phyloP scores from a whole-genome alignment of 2,113 vertebrate genomes.

The Cyprinus carpio region DNA sequence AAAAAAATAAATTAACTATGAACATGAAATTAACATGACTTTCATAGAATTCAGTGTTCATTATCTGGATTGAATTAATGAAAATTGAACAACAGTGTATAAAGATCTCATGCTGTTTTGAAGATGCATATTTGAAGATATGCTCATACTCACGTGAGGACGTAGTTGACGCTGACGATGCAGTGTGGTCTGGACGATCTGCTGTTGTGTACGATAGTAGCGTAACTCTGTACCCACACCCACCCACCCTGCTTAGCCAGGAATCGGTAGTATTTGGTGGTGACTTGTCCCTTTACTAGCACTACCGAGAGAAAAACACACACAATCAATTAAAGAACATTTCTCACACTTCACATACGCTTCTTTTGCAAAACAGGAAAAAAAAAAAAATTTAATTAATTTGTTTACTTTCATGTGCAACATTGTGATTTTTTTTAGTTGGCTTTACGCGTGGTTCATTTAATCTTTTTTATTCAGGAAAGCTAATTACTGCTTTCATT shows the following conservation, averaged over 20 bases:
- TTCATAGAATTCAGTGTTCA: no score
- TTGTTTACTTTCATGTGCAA: not conserved
- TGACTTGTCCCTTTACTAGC: slow-evolving; percentile 97
- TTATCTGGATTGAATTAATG: no score
- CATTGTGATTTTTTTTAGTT: not conserved
- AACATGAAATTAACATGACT: not conserved
- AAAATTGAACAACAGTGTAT: no score
- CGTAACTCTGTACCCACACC: slow-evolving; percentile 98
- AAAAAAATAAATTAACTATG: not conserved
- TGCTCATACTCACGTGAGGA: slow-evolving; percentile 91
- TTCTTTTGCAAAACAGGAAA: not conserved
- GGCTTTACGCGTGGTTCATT: not conserved
- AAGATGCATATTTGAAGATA: not conserved
- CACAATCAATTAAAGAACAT: slow-evolving; percentile 14
- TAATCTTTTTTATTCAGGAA: not conserved
- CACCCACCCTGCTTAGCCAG: slow-evolving; percentile 94
- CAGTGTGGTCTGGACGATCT: slow-evolving; percentile 95
- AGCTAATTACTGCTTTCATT: not conserved
- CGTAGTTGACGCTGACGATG: slow-evolving; percentile 98
- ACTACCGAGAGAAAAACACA: slow-evolving; percentile 71
- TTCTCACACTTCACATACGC: not conserved
- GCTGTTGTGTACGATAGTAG: slow-evolving; percentile 98
- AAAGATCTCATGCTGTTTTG: not conserved
- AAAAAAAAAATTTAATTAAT: not conserved
- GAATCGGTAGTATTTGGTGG: slow-evolving; percentile 96